Percentiles rank a stretch among this genome's conserved stretches.
These are phyloP conservation scores for Amblyteles armatorius DNA, from an alignment of 2,888 invertebrate genomes.

Conservation along the genomic window DNA sequence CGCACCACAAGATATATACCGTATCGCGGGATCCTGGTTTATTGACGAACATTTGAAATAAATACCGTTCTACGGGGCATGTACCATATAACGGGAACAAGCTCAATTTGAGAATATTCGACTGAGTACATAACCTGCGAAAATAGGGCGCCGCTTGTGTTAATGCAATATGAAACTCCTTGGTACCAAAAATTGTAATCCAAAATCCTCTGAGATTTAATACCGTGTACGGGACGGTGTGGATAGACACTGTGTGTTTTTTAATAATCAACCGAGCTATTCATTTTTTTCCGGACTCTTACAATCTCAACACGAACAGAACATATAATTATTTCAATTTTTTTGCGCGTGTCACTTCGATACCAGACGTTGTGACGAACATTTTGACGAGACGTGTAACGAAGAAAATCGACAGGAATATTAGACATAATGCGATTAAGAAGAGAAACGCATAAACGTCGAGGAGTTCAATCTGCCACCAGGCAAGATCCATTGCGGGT, in stretches of 20 bases:
- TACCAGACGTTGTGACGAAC: not conserved
- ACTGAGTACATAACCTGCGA: too few species aligned
- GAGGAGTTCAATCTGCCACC: slow-evolving; percentile 79
- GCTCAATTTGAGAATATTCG: too few species aligned
- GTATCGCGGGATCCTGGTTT: too few species aligned
- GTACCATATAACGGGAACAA: too few species aligned
- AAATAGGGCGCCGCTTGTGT: too few species aligned
- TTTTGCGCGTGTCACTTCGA: not conserved
- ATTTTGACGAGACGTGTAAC: slow-evolving; percentile 16
- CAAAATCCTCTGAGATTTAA: too few species aligned
- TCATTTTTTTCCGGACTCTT: not conserved
- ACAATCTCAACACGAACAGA: not conserved
- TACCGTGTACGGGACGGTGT: too few species aligned
- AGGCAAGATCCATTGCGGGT: slow-evolving; percentile 75
- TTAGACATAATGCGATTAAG: not conserved
- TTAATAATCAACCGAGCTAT: not conserved
- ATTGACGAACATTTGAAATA: too few species aligned
- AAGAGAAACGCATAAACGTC: slow-evolving; percentile 73
- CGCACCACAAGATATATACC: too few species aligned
- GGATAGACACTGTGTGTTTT: not conserved
- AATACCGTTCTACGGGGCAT: too few species aligned
- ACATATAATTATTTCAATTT: slow-evolving; percentile 16
- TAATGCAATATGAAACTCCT: too few species aligned
- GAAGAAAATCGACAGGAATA: slow-evolving; percentile 1
- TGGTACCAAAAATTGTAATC: too few species aligned